phyloP scores from a whole-genome alignment of 2,113 vertebrate genomes.

The Terrapene triunguis region DNA sequence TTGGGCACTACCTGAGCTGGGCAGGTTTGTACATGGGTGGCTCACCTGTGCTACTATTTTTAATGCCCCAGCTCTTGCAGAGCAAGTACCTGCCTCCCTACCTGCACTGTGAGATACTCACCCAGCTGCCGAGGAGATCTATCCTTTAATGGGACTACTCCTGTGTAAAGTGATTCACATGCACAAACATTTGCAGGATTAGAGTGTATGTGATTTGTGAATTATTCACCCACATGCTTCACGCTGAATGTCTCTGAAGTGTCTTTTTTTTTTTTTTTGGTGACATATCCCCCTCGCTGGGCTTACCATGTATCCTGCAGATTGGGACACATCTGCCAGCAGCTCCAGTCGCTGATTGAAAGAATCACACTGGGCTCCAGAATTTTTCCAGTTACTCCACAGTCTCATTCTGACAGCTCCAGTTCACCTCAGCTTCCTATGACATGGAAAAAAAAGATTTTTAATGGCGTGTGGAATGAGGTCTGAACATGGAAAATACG shows the following conservation, averaged over 20 bases:
- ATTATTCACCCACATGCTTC: neutral
- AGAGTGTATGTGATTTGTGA: neutral
- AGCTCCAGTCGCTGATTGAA: neutral
- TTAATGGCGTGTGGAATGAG: neutral
- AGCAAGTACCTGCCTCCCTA: neutral
- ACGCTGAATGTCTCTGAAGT: neutral
- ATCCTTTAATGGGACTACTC: accelerated
- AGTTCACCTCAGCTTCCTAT: neutral
- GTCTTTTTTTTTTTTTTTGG: neutral
- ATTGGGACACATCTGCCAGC: neutral
- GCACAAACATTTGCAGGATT: neutral
- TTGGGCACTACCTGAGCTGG: too few relatives aligned
- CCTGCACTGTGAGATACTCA: neutral
- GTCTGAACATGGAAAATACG: neutral
- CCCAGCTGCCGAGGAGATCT: too few relatives aligned
- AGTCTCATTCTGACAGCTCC: neutral
- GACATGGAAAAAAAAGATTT: neutral
- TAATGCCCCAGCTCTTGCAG: neutral
- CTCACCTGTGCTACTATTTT: neutral
- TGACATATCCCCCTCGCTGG: neutral
- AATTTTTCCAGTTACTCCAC: neutral
- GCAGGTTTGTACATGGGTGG: neutral
- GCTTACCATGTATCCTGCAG: neutral
- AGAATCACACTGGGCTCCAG: neutral
- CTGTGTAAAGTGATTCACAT: neutral